Base-by-base conservation (phyloP, 2,797 vertebrate genomes). In the Notolepis coatsorum region DNA sequence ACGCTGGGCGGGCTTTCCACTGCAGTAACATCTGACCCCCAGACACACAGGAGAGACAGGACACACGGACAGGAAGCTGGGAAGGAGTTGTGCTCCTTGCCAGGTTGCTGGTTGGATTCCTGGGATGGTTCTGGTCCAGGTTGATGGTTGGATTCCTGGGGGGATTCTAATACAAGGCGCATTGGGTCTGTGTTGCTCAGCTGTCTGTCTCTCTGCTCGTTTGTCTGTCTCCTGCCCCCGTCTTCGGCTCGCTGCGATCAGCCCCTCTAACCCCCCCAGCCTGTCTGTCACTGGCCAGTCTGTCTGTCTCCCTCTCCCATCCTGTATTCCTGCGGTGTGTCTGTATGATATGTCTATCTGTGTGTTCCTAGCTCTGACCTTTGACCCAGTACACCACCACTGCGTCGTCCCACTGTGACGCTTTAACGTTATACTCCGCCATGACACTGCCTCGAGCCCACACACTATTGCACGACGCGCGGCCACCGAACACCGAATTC, bases 391-490 rank as follows among this genome's bases (percentile, higher is more conserved):
- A n/a, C n/a, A n/a, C n/a, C n/a, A n/a, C n/a, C n/a, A n/a, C n/a
- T n/a, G n/a, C n/a, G n/a, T n/a, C n/a, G n/a, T n/a, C n/a, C n/a
- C n/a, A n/a, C 65, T 23, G n/a, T 48, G 41, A 9, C 25, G 60
- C 38, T 21, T 31, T 7, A 18, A 55, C 24, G 20, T 12, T 31
- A 25, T 42, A 20, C 21, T 46, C 42, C 76, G 76, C 80, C 87
- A 88, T 73, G 72, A 50, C 23, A 47, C 48, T 2, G 61, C 7
- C 62, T 68, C 63, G 46, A 39, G 79, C 8, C 58, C 7, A 25
- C 60, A 75, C 74, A 65, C 56, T 8, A 45, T 63, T 37, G 65
- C 50, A n/a, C 46, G 27, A 8, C 69, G 71, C 33, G 57, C 65
- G 4, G 75, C 67, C 60, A 68, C 50, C 27, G 49, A 18, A 2